phyloP scores from a whole-genome alignment of 2,113 vertebrate genomes.

The Amblyopsis rosae region DNA sequence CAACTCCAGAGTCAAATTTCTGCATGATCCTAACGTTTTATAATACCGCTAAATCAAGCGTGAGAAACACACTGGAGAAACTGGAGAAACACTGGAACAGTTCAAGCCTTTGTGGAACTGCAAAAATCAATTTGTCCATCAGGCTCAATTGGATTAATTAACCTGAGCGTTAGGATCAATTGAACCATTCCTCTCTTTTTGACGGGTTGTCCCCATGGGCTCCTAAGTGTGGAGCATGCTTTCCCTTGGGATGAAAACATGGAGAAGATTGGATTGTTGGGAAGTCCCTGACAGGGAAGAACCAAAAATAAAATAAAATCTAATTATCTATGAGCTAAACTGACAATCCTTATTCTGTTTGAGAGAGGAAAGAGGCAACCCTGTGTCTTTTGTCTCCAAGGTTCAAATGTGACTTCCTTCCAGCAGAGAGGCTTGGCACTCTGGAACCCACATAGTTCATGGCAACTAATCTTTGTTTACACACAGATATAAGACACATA shows the following conservation, averaged over 20 bases:
- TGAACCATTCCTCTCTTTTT: constrained; percentile 58
- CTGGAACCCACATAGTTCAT: constrained; percentile 25
- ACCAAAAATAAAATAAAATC: constrained; percentile 47
- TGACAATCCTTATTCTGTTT: constrained; percentile 70
- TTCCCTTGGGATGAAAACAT: constrained; percentile 52
- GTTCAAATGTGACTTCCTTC: constrained; percentile 66
- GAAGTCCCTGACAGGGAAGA: constrained; percentile 58
- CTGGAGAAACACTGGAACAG: no score
- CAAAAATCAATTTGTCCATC: constrained; percentile 59
- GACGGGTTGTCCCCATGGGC: constrained; percentile 31
- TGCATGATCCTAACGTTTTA: background rate
- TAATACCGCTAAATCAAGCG: background rate
- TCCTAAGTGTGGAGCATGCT: constrained; percentile 19
- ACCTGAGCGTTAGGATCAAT: constrained; percentile 68
- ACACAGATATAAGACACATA: constrained; percentile 4
- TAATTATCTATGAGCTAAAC: constrained; percentile 74
- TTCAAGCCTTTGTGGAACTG: constrained; percentile 34
- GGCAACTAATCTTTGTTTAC: constrained; percentile 55
- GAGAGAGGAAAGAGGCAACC: constrained; percentile 71
- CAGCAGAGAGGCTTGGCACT: constrained; percentile 28
- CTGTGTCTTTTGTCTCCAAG: constrained; percentile 69
- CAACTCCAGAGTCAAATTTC: background rate
- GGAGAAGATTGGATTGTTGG: constrained; percentile 52
- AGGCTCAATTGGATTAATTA: constrained; percentile 66
- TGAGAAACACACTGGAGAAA: no score